Evolutionary conservation across 2,797 vertebrate species (phyloP).

Genomic region (Chrosomus eos): DNA sequence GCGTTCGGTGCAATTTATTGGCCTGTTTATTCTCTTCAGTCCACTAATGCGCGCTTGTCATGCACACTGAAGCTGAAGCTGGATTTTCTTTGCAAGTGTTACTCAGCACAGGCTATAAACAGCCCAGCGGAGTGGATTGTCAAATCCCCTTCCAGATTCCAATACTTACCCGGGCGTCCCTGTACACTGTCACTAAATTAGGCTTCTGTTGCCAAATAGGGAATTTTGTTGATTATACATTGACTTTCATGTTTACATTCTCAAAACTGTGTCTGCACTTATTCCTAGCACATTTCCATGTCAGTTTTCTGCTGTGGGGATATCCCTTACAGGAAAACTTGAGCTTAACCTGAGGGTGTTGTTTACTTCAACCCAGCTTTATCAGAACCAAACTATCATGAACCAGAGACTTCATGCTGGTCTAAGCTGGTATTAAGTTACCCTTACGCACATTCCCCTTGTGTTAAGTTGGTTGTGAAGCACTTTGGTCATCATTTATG

Average conservation of each 20-base stretch:
- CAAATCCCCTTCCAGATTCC: conserved; percentile 37
- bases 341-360: background rate
- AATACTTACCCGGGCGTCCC: background rate
- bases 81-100: conserved; percentile 60
- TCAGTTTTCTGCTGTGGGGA: conserved; percentile 3
- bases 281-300: conserved; percentile 11
- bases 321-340: conserved; percentile 4
- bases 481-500: too few relatives aligned
- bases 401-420: background rate
- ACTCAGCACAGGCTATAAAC: conserved; percentile 25
- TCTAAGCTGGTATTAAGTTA: background rate
- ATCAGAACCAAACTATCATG: background rate
- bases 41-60: conserved; percentile 64
- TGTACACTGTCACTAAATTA: conserved; percentile 27
- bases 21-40: conserved; percentile 67
- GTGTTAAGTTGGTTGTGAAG: too few relatives aligned
- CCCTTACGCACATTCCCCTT: too few relatives aligned
- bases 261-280: conserved; percentile 8
- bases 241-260: conserved; percentile 30
- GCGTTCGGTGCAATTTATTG: conserved; percentile 66
- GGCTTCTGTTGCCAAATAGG: conserved; percentile 39
- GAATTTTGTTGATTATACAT: conserved; percentile 32
- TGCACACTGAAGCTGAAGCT: conserved; percentile 65
- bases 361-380: background rate
- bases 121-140: conserved; percentile 7